Evolutionary conservation across 2,888 invertebrate genomes (phyloP).

Genomic region (Conops quadrifasciatus): DNA sequence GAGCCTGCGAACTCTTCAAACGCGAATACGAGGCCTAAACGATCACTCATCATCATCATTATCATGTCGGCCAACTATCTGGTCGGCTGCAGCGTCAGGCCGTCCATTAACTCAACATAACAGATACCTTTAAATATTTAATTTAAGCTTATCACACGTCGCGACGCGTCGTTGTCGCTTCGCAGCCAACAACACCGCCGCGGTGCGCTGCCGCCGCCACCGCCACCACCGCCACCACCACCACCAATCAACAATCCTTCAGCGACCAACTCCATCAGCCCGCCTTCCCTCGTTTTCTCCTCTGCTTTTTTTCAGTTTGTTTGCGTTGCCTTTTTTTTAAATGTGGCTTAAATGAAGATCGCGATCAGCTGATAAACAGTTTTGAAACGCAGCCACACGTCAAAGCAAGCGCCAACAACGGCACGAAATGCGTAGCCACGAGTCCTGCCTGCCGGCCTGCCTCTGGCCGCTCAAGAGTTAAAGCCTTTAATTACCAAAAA

Average conservation of each 20-base stretch:
- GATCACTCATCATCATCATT: constrained; percentile 58
- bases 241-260: constrained; percentile 1
- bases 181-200: constrained; percentile 16
- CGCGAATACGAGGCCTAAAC: constrained; percentile 48
- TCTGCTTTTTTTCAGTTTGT: neutral
- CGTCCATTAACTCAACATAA: constrained; percentile 18
- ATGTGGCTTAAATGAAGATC: constrained; percentile 36
- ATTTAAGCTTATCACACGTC: constrained; percentile 31
- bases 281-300: neutral
- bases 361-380: constrained; percentile 58
- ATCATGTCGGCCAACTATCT: neutral
- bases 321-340: too few relatives aligned
- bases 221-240: neutral
- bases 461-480: neutral
- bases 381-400: constrained; percentile 61
- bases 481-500: constrained; percentile 27
- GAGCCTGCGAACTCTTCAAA: too few relatives aligned
- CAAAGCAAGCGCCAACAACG: constrained; percentile 58
- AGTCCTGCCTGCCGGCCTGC: neutral
- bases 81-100: constrained; percentile 43
- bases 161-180: neutral
- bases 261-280: neutral
- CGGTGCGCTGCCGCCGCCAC: neutral
- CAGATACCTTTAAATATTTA: constrained; percentile 29
- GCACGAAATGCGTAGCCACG: constrained; percentile 25